A percentile compares a stretch with the other conserved stretches of the same genome.
These are phyloP conservation scores for Drosophila aff. DNA, from an alignment of 1,140 invertebrate species.

Conservation along the genomic window DNA sequence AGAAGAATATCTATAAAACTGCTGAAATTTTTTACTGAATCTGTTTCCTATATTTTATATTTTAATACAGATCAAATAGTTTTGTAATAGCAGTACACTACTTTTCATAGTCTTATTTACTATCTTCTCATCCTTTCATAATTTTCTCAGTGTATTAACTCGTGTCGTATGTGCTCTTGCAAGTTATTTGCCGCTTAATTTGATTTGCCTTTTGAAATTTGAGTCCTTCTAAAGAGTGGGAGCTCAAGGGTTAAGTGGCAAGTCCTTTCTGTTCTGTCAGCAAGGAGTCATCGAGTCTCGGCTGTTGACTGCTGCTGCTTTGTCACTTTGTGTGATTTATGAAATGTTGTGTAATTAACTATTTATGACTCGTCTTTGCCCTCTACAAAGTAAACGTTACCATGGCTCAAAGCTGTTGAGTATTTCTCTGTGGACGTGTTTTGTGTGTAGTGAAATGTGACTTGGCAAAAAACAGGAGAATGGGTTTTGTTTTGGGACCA, in stretches of 20 bases:
- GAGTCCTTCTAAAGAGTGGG: constrained; percentile 22
- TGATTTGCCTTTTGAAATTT: constrained; percentile 79
- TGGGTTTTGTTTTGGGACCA: background rate
- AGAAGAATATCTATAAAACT: background rate
- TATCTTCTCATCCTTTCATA: too few relatives aligned
- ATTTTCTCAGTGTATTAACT: constrained; percentile 28
- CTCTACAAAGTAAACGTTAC: constrained; percentile 52
- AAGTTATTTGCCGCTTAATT: constrained; percentile 82
- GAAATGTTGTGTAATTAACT: constrained; percentile 80
- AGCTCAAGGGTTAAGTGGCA: constrained; percentile 26
- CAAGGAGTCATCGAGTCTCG: constrained; percentile 36
- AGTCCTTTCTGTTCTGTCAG: constrained; percentile 36
- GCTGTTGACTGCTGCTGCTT: constrained; percentile 56
- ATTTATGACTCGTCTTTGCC: constrained; percentile 64
- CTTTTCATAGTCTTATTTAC: too few relatives aligned
- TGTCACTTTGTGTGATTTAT: constrained; percentile 77
- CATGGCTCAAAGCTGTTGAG: constrained; percentile 29
- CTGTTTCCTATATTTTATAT: background rate
- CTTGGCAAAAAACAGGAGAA: background rate
- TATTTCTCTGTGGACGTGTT: constrained; percentile 17
- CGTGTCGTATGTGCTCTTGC: constrained; percentile 70
- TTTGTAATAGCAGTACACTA: too few relatives aligned
- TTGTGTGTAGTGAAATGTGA: constrained; percentile 13
- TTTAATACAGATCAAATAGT: background rate
- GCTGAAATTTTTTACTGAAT: background rate